phyloP scores from a whole-genome alignment of 2,888 invertebrate genomes.

The Macrophya alboannulata region DNA sequence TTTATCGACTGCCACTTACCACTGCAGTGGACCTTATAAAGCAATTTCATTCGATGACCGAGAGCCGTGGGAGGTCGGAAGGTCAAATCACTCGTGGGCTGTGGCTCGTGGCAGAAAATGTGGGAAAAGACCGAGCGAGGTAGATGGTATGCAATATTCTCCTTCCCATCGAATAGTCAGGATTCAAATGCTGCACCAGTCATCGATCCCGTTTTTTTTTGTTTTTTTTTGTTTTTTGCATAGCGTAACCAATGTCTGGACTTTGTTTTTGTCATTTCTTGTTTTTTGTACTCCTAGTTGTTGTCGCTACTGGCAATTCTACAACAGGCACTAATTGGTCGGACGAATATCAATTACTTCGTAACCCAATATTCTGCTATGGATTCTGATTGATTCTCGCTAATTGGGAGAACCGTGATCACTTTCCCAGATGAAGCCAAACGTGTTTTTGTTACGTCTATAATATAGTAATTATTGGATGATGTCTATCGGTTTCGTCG shows the following conservation, averaged over 20 bases:
- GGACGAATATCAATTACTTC: background rate
- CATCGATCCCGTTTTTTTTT: background rate
- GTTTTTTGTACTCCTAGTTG: background rate
- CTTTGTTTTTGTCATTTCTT: background rate
- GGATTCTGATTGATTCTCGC: background rate
- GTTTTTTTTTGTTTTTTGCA: background rate
- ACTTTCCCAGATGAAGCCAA: background rate
- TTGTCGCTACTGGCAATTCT: background rate
- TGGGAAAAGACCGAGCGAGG: background rate
- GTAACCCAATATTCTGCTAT: constrained; percentile 10
- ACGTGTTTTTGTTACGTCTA: background rate
- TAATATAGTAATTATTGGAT: background rate
- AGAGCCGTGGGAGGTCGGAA: constrained; percentile 1
- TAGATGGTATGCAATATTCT: constrained; percentile 34
- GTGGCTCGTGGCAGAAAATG: constrained; percentile 24
- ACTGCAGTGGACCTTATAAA: constrained; percentile 35
- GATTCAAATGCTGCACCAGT: background rate
- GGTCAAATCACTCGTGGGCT: constrained; percentile 37
- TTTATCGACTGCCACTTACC: constrained; percentile 20
- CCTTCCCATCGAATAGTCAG: background rate
- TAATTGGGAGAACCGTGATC: background rate
- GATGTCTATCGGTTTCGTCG: background rate
- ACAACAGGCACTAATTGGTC: background rate
- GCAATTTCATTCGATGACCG: constrained; percentile 36
- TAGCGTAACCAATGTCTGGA: background rate